Conservation (phyloP, 2,113 vertebrate genomes). For the Eulemur macaco region DNA sequence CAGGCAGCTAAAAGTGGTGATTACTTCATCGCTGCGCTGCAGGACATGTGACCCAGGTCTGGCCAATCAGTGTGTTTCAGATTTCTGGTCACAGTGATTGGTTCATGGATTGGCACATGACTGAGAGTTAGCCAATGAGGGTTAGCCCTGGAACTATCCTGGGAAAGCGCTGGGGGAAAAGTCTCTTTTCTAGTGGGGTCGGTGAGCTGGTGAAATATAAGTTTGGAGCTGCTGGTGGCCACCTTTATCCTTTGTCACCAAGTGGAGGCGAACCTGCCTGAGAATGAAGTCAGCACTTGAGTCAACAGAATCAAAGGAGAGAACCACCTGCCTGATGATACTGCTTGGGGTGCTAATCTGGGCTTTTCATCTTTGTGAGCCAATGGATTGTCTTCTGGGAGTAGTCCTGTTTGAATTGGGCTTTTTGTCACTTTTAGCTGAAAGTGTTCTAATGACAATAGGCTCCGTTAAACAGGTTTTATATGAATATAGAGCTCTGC, state of each 20-base stretch:
- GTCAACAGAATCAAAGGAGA: not conserved
- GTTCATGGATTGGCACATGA: not conserved
- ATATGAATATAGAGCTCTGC: not conserved
- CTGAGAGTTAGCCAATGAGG: not conserved
- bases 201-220: not conserved
- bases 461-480: not conserved
- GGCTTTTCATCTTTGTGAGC: not conserved
- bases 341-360: not conserved
- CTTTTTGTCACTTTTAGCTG: slow-evolving; percentile 5
- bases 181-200: not conserved
- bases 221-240: not conserved
- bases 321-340: not conserved
- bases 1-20: not conserved
- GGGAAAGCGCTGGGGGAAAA: not conserved
- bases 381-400: not conserved
- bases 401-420: not conserved
- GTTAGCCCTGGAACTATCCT: not conserved
- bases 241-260: not conserved
- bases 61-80: not conserved
- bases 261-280: not conserved
- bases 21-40: no score
- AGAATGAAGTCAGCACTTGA: not conserved
- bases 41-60: not conserved
- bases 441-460: not conserved
- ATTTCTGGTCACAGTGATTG: not conserved